A percentile compares a stretch with the other conserved stretches of the same genome.
Conservation (phyloP, 2,113 vertebrate species). For the Amphiprion ocellaris region DNA sequence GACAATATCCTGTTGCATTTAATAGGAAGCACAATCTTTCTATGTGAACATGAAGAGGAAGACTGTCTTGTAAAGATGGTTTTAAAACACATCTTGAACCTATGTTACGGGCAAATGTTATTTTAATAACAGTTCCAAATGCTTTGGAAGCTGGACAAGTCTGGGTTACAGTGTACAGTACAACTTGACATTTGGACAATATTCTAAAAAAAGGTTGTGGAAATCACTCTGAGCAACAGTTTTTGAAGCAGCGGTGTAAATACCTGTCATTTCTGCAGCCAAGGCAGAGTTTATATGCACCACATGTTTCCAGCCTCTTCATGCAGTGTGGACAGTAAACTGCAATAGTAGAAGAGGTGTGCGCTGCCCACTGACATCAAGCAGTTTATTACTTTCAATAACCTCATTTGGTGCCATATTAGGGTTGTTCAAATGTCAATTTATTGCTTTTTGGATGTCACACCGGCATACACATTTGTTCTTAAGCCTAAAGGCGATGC, state of each 20-base stretch:
- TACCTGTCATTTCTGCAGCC: conserved; percentile 1
- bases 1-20: not conserved
- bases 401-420: not conserved
- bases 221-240: not conserved
- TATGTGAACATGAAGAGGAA: no score
- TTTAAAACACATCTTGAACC: conserved; percentile 16
- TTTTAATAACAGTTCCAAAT: conserved; percentile 30
- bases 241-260: not conserved
- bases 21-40: not conserved
- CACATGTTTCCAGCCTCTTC: not conserved
- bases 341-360: not conserved
- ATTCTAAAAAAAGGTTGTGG: conserved; percentile 24
- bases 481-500: not conserved
- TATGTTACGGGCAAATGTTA: not conserved
- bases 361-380: no score
- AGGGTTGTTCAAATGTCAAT: not conserved
- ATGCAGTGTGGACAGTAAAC: not conserved
- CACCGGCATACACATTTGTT: not conserved
- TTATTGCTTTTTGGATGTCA: no score
- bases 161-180: not conserved
- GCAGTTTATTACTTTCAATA: not conserved
- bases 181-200: conserved; percentile 51
- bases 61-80: not conserved
- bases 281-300: not conserved
- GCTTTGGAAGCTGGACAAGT: conserved; percentile 26